phyloP scores from a whole-genome alignment of 2,888 invertebrate species.

The Plebejus anna region DNA sequence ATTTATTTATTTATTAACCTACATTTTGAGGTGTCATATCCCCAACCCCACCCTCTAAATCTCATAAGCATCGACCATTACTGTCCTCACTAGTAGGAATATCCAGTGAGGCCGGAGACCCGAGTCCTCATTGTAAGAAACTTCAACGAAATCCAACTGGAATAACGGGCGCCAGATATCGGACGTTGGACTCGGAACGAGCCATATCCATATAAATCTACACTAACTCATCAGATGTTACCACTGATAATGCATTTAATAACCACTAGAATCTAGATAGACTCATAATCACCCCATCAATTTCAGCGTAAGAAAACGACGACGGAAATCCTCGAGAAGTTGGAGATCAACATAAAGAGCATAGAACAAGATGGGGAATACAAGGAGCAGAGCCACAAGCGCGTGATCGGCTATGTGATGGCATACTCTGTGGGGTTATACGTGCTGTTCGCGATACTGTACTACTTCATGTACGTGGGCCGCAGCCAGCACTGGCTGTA shows the following conservation, averaged over 20 bases:
- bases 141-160: not conserved
- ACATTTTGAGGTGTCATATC: too few relatives aligned
- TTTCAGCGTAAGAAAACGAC: slow-evolving; percentile 73
- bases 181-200: not conserved
- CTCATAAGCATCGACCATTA: too few relatives aligned
- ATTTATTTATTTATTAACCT: too few relatives aligned
- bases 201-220: not conserved
- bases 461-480: slow-evolving; percentile 90
- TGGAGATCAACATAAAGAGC: slow-evolving; percentile 88
- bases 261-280: not conserved
- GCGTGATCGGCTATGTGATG: slow-evolving; percentile 88
- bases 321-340: slow-evolving; percentile 81
- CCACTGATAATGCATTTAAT: too few relatives aligned
- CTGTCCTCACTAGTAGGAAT: not conserved
- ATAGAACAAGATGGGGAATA: slow-evolving; percentile 89
- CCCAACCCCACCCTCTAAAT: too few relatives aligned
- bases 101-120: not conserved
- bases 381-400: slow-evolving; percentile 90
- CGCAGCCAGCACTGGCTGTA: slow-evolving; percentile 85
- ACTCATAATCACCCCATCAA: not conserved
- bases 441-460: slow-evolving; percentile 84
- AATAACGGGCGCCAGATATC: not conserved
- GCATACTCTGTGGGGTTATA: slow-evolving; percentile 85
- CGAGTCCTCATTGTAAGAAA: not conserved
- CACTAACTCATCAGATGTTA: not conserved